These are phyloP conservation scores for Cryptotermes secundus DNA, from an alignment of 1,140 invertebrate species.

Conservation along the genomic window DNA sequence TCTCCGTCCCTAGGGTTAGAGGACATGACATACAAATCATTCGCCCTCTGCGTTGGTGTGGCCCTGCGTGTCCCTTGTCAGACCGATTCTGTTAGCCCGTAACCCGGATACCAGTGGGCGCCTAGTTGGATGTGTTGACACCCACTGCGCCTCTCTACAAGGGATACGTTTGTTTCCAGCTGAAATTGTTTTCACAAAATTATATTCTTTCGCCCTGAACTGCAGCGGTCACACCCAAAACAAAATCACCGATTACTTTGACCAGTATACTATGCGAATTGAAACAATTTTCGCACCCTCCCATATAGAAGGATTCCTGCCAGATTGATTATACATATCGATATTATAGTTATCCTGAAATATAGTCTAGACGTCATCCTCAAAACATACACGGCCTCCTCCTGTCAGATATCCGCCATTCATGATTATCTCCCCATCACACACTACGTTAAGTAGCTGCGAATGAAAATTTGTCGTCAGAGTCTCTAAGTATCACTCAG, in stretches of 20 bases:
- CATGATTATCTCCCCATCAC: too few relatives aligned
- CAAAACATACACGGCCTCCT: too few relatives aligned
- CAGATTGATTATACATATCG: too few relatives aligned
- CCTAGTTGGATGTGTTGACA: background rate
- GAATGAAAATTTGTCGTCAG: too few relatives aligned
- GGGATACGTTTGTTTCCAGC: background rate
- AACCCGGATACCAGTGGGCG: background rate
- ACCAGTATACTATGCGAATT: too few relatives aligned
- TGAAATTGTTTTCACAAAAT: background rate
- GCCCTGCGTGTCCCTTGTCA: background rate
- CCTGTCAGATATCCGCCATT: too few relatives aligned
- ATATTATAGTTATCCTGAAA: too few relatives aligned
- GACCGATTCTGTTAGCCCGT: background rate
- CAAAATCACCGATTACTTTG: background rate
- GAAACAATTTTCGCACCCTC: too few relatives aligned
- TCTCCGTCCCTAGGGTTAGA: background rate
- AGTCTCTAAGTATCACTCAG: too few relatives aligned
- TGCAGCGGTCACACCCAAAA: background rate
- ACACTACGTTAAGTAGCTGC: too few relatives aligned
- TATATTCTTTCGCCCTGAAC: background rate
- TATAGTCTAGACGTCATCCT: too few relatives aligned
- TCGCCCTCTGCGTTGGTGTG: background rate
- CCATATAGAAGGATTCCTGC: too few relatives aligned
- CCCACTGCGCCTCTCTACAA: background rate
- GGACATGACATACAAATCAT: conserved; percentile 6